A percentile compares a stretch with the other conserved stretches of the same genome.
Conservation (phyloP, 2,113 vertebrate species). For the Pangasianodon hypophthalmus region DNA sequence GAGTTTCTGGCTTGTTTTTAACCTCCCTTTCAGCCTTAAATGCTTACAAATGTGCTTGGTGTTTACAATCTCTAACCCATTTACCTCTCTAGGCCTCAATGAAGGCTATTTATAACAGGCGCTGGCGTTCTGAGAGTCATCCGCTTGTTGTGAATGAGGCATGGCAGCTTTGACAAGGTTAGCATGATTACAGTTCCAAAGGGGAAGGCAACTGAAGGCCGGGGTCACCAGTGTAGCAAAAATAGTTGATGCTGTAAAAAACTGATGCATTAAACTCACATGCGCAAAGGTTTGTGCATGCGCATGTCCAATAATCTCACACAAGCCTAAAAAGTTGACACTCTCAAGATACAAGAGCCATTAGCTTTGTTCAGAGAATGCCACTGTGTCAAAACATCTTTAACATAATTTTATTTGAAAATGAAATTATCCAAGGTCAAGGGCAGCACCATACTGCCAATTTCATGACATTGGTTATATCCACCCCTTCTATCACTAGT, state of each 20-base stretch:
- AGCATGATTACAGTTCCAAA: slow-evolving; percentile 66
- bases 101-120: slow-evolving; percentile 76
- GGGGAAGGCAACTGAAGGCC: slow-evolving; percentile 59
- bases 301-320: neutral
- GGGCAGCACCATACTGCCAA: neutral
- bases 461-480: neutral
- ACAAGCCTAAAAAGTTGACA: neutral
- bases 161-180: slow-evolving; percentile 74
- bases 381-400: neutral
- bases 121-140: slow-evolving; percentile 70
- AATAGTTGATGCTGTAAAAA: slow-evolving; percentile 11
- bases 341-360: neutral
- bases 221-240: slow-evolving; percentile 57
- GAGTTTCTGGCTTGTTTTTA: slow-evolving; percentile 56
- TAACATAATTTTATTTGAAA: neutral
- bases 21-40: slow-evolving; percentile 68
- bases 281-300: neutral
- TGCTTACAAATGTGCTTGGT: slow-evolving; percentile 66
- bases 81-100: slow-evolving; percentile 73
- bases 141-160: slow-evolving; percentile 76
- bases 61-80: slow-evolving; percentile 75
- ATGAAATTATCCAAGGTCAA: neutral
- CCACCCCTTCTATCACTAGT: neutral
- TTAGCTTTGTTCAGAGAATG: neutral
- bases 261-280: neutral